Evolutionary conservation across 1,140 invertebrate species (phyloP).

Genomic region (Brachionus manjavacas): DNA sequence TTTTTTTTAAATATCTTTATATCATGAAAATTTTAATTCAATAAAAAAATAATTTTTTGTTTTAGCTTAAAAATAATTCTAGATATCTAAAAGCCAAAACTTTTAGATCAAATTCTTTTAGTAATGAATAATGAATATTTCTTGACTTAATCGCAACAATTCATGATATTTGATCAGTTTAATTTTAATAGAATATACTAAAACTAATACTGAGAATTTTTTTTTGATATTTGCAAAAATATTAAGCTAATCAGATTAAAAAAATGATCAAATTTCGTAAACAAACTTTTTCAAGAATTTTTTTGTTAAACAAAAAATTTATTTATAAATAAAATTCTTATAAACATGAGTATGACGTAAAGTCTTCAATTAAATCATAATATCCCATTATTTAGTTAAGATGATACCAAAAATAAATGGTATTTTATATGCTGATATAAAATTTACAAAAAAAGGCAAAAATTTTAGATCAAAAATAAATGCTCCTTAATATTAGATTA

Average conservation of each 20-base stretch:
- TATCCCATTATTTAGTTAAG: neutral
- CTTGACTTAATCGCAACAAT: neutral
- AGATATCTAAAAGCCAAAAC: no score
- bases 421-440: neutral
- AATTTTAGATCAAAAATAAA: neutral
- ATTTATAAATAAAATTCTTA: conserved; percentile 3
- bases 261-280: neutral
- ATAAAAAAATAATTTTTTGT: no score
- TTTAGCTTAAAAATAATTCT: no score
- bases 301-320: neutral
- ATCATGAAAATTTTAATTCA: no score
- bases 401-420: neutral
- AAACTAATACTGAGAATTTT: neutral
- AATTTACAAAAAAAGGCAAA: conserved; percentile 11
- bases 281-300: neutral
- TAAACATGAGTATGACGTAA: neutral
- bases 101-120: no score
- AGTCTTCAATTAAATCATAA: neutral
- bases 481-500: neutral
- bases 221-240: neutral
- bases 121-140: no score
- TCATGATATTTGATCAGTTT: neutral
- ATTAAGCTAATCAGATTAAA: neutral
- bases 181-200: neutral
- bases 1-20: no score